Conservation (phyloP, 2,113 vertebrate species). For the Felis chaus region DNA sequence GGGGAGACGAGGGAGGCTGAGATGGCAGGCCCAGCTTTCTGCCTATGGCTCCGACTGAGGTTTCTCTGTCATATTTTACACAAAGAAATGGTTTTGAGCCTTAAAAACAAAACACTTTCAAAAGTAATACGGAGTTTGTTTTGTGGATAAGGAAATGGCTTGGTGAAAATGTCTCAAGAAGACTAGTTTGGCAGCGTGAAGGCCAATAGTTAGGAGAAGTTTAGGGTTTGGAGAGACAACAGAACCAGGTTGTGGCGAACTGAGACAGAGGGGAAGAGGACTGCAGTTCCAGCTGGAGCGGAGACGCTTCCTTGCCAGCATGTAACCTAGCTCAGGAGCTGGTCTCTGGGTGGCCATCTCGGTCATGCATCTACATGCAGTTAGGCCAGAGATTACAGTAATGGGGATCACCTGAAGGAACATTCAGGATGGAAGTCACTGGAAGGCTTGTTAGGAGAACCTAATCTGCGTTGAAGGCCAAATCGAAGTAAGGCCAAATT, state of each 20-base stretch:
- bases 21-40: no score
- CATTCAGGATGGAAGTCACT: neutral
- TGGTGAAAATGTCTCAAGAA: neutral
- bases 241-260: neutral
- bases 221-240: neutral
- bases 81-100: neutral
- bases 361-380: neutral
- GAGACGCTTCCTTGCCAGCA: neutral
- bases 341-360: fast-evolving
- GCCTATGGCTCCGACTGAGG: neutral
- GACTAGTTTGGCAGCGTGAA: neutral
- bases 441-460: neutral
- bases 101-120: neutral
- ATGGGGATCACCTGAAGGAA: neutral
- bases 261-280: neutral
- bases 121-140: neutral
- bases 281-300: neutral
- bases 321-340: neutral
- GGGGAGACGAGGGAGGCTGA: neutral
- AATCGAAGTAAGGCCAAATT: neutral
- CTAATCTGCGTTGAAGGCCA: neutral
- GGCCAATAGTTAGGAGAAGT: neutral
- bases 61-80: neutral
- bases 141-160: neutral
- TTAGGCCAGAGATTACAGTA: neutral